Evolutionary conservation across 1,140 invertebrate genomes (phyloP), one percentile per base, ranked within the genome.

Genomic region (Drosophila obscura): DNA sequence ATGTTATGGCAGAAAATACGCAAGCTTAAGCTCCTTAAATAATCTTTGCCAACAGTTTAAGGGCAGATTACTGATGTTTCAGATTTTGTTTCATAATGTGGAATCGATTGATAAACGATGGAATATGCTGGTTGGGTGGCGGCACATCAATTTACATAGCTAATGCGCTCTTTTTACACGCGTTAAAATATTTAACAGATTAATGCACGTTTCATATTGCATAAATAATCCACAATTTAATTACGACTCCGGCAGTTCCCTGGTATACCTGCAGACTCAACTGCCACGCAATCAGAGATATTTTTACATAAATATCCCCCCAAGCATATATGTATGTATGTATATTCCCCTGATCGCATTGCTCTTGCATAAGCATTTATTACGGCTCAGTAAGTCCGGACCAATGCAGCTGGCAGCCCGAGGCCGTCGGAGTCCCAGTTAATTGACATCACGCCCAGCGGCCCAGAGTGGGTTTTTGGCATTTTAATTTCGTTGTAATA

Each of bases 201-300:
- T 53, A 88, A 85, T 81, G 62, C 68, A 69, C 63, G 77, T 73
- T 76, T 88, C 66, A 77, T 85, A 62, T 88, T 59, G 60, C 83
- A 88, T 83, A 80, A 80, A 83, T 88, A 88, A 88, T 77, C 80
- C 84, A 76, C 68, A 89, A 88, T 88, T 88, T 83, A 88, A 88
- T 88, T 88, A 83, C 77, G 73, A 71, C 50, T 58, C 64, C 26
- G 67, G 26, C 64, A 44, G 51, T 69, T 43, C 43, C 45, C 35
- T 39, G 35, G 11, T 5, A 66, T 41, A 22, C 22, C 31, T 19
- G 11, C 45, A 9, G 16, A 19, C 19, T 16, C 11, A 19, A 48
- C 45, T 41, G 35, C 35, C 35, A 39, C 35, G 28, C 56, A 59
- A 72, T 63, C 43, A 22, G 56, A 5, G 35, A 35, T 35, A 11